Evolutionary conservation across 2,113 vertebrate genomes (phyloP), one percentile per base, ranked within the genome.

Genomic region (Diphyllodes magnificus): DNA sequence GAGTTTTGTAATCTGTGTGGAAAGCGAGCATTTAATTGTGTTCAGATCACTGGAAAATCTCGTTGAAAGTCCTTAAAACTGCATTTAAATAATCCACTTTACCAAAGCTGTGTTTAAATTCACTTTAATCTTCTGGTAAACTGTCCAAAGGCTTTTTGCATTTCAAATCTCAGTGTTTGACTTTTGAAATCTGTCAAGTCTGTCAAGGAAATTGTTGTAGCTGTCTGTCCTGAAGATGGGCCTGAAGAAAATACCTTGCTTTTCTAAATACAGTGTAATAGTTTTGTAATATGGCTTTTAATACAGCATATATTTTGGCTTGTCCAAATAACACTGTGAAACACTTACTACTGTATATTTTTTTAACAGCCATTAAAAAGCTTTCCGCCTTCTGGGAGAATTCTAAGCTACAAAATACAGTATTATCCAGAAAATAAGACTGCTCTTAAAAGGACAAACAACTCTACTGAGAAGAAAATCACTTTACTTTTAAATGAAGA

Each of bases 361-460:
- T 91, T 91, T 80, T 45, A 69, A 91, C 79, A 97, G 97, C 42
- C 54, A 16, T 45, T 82, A 63, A 75, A 93, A 57, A 92, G 42
- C 63, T 93, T 94, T 92, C 92, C 40, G 28, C 72, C 79, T 40
- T 40, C 87, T 84, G 97, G 96, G 42, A 95, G 72, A 81, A 92
- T 96, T 91, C 69, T 95, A 86, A 96, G 97, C 56, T 98, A 98
- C 93, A 96, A 66, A 84, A 86, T 98, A 88, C 35, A 79, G 42
- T 98, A 96, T 90, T 97, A 86, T 95, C 92, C 97, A 59, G 97
- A 97, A 95, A 95, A 90, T 11, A 91, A 76, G 19, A 15, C 22
- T 68, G 64, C 78, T 35, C 18, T 54, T 78, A 88, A 91, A 53
- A 56, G 59, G 45, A 90, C 65, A 50, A 35, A 7, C 11, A 94